phyloP scores from a whole-genome alignment of 2,113 vertebrate genomes.

The Carassius carassius region DNA sequence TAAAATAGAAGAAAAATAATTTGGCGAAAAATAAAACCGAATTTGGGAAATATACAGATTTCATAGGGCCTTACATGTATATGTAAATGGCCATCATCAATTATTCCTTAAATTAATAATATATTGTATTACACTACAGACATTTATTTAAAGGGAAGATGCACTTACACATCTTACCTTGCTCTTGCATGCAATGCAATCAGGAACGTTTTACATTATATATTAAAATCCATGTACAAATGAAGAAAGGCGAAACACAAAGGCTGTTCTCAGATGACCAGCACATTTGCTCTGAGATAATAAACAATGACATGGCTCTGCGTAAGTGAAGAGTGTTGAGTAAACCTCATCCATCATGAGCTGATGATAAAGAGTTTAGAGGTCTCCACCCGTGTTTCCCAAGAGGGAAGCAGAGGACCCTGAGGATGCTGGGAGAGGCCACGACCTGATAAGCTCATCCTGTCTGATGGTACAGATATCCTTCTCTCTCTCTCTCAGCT shows the following conservation, averaged over 20 bases:
- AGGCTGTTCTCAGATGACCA: neutral
- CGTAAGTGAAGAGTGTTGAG: constrained; percentile 1
- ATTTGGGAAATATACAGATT: too few species aligned
- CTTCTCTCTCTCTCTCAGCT: neutral
- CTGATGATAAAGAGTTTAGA: constrained; percentile 26
- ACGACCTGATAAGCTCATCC: constrained; percentile 45
- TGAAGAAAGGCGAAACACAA: neutral
- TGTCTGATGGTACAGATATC: constrained; percentile 30
- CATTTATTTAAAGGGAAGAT: too few species aligned
- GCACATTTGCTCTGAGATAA: constrained; percentile 6
- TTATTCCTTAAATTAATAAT: too few species aligned
- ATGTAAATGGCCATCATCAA: too few species aligned
- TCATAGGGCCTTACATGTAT: too few species aligned
- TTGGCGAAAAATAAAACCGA: too few species aligned
- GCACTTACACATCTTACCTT: neutral
- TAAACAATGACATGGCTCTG: neutral
- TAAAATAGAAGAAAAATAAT: too few species aligned
- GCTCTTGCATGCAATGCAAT: neutral
- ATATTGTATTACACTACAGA: too few species aligned
- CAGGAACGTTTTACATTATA: neutral
- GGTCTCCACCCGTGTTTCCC: constrained; percentile 15
- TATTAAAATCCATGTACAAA: neutral
- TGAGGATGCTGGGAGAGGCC: constrained; percentile 25
- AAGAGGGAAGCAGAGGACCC: neutral
- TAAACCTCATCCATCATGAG: constrained; percentile 19